Evolutionary conservation across 2,888 invertebrate species (phyloP), one percentile per base, ranked within the genome.

Genomic region (Lasioglossum villosulum): DNA sequence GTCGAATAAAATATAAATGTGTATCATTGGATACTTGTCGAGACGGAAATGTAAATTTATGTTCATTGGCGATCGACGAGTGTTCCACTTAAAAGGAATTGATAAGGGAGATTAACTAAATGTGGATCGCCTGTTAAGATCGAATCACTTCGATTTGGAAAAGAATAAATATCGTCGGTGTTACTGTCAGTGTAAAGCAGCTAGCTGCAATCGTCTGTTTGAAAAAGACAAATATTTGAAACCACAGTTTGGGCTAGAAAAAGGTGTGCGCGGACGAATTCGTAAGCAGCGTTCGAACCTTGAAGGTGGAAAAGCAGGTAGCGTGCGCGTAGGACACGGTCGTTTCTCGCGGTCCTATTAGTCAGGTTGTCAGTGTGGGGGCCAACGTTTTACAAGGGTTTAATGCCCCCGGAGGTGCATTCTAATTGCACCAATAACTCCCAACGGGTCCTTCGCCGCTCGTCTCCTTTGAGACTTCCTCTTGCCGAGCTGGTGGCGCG

Each of bases 371-470:
- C 93, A 91, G 92, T 93, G 93, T 80, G 78, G 80, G 93, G 91
- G 92, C 93, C 92, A 93, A 92, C 92, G 92, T 94, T 94, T 94
- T 94, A 94, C 93, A 93, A 94, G 93, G 93, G 94, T 94, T 95
- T 95, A 94, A 95, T 94, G 93, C 93, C 93, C 94, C 92, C 92
- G 81, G 93, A 94, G 94, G 93, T 94, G 94, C 93, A 94, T 94
- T 94, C 93, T 94, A 95, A 95, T 95, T 94, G 94, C 93, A 89
- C 91, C 94, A 93, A 94, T 95, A 95, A 95, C 95, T 95, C 94
- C 93, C 92, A 90, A 92, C 92, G 91, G 92, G 90, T 92, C 91
- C 78, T 70, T 90, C 87, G 82, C 39, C 70, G 19, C 70, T 76
- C 71, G 68, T 72, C 72, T 78, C 68, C 52, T 75, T 80, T 79